phyloP scores from a whole-genome alignment of 2,888 invertebrate species.

The Baccha elongata region DNA sequence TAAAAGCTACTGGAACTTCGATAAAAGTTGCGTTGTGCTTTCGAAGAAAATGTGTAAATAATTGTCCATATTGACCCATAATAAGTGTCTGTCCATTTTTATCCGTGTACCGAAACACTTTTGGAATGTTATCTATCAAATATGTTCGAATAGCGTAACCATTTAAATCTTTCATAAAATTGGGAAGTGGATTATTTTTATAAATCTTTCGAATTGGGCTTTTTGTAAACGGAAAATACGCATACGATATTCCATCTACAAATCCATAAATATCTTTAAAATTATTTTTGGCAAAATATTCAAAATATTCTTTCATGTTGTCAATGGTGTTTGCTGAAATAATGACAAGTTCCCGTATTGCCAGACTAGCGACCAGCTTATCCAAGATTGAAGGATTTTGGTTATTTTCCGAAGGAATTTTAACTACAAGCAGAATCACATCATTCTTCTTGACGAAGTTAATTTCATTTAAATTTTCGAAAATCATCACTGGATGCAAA shows the following conservation, averaged over 20 bases:
- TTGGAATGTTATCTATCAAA: neutral
- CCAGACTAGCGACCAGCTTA: neutral
- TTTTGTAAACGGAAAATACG: conserved; percentile 6
- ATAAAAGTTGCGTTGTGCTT: too few species aligned
- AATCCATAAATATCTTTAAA: conserved; percentile 48
- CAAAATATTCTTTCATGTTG: neutral
- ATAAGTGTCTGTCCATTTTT: neutral
- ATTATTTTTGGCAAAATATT: conserved; percentile 17
- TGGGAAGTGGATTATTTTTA: neutral
- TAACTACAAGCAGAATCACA: too few species aligned
- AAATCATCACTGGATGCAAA: too few species aligned
- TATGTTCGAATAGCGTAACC: conserved; percentile 29
- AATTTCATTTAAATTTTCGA: too few species aligned
- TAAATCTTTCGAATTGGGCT: neutral
- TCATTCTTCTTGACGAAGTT: too few species aligned
- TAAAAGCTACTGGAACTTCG: too few species aligned
- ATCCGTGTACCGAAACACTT: neutral
- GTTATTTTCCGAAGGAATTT: neutral
- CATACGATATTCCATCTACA: neutral
- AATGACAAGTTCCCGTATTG: conserved; percentile 34
- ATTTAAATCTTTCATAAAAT: conserved; percentile 13
- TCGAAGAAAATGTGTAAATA: too few species aligned
- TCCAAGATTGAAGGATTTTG: neutral
- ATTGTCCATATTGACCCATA: too few species aligned
- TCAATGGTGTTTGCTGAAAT: neutral